Evolutionary conservation across 2,888 invertebrate genomes (phyloP).

Genomic region (Metopia argyrocephala): DNA sequence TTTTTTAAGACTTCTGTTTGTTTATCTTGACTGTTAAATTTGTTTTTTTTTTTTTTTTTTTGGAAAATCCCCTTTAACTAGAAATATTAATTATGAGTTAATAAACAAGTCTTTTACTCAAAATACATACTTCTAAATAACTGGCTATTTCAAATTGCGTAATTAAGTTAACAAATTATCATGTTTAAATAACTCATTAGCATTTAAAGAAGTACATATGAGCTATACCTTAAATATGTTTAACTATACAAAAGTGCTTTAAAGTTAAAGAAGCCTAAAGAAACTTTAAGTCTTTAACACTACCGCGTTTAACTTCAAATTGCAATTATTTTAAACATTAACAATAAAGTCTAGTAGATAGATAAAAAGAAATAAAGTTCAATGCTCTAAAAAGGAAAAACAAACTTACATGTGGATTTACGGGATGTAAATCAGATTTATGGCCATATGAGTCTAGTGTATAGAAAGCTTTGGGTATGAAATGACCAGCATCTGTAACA

Average conservation of each 20-base stretch:
- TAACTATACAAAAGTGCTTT: background rate
- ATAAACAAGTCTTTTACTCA: background rate
- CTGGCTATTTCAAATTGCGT: too few relatives aligned
- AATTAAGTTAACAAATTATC: background rate
- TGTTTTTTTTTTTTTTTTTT: background rate
- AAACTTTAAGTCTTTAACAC: too few relatives aligned
- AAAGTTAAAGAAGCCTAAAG: too few relatives aligned
- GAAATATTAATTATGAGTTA: background rate
- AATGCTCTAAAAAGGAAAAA: background rate
- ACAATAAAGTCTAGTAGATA: conserved; percentile 4
- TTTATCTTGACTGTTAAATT: too few relatives aligned
- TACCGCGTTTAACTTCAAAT: background rate
- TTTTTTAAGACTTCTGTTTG: too few relatives aligned
- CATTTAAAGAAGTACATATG: background rate
- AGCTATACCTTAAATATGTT: background rate
- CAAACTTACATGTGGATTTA: conserved; percentile 70
- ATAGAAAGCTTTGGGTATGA: conserved; percentile 74
- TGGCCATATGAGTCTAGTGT: conserved; percentile 74
- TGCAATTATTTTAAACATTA: background rate
- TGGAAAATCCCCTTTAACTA: background rate
- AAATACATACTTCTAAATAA: background rate
- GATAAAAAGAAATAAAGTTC: background rate
- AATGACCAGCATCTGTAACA: conserved; percentile 71
- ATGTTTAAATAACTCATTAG: background rate
- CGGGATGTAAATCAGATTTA: conserved; percentile 71